Evolutionary conservation across 92 coral and sea anemone species (phyloP).

Genomic region (Epizoanthus fatuus): DNA sequence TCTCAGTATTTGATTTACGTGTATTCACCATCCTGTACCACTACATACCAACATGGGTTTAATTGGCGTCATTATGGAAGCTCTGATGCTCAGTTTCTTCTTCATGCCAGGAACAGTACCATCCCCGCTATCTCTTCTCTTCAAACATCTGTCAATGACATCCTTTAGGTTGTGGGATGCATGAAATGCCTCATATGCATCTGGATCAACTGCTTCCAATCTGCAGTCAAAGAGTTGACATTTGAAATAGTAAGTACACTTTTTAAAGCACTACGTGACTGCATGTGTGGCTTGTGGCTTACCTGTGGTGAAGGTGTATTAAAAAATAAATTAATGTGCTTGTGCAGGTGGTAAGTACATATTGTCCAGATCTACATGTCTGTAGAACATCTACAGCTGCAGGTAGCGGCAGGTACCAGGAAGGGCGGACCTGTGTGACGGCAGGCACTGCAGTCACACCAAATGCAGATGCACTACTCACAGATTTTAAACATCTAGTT

Average conservation of each 20-base stretch:
- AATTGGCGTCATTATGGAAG: slow-evolving; percentile 97
- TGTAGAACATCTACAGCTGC: too few relatives aligned
- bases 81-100: slow-evolving; percentile 90
- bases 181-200: slow-evolving; percentile 97
- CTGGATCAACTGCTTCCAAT: slow-evolving; percentile 94
- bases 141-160: slow-evolving; percentile 89
- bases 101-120: slow-evolving; percentile 78
- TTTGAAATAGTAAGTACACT: neutral
- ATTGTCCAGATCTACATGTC: too few relatives aligned
- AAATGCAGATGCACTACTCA: too few relatives aligned
- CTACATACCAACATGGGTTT: slow-evolving; percentile 95
- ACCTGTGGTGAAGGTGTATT: too few relatives aligned
- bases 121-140: slow-evolving; percentile 51
- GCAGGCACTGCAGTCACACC: too few relatives aligned
- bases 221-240: slow-evolving; percentile 42
- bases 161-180: slow-evolving; percentile 92
- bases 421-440: too few relatives aligned
- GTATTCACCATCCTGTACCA: neutral
- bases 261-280: neutral
- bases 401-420: too few relatives aligned
- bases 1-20: too few relatives aligned
- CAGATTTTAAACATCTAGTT: too few relatives aligned
- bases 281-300: too few relatives aligned
- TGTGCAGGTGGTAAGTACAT: too few relatives aligned
- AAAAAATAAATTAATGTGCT: too few relatives aligned